These are phyloP conservation scores for Rousettus leschenaultii DNA, from an alignment of 2,113 vertebrate genomes.

Conservation along the genomic window DNA sequence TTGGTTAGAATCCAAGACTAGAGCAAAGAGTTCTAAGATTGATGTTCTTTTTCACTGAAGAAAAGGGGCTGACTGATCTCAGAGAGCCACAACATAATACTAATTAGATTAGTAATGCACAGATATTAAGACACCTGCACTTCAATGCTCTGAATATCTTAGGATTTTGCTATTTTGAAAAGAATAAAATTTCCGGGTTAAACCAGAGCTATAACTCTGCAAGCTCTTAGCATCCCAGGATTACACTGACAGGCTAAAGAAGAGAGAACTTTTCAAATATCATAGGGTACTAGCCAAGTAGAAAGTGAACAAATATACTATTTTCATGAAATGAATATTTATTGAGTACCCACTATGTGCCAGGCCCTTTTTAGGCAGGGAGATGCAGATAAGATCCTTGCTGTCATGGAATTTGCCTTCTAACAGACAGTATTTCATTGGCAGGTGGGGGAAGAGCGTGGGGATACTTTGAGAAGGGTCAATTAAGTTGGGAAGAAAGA, in stretches of 20 bases:
- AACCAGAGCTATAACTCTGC: background rate
- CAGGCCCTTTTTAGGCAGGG: background rate
- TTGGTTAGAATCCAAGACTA: background rate
- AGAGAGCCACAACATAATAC: background rate
- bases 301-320: background rate
- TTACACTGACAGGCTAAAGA: background rate
- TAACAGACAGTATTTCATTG: background rate
- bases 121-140: background rate
- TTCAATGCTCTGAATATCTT: background rate
- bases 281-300: background rate
- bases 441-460: background rate
- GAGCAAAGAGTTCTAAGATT: background rate
- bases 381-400: background rate
- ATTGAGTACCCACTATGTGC: background rate
- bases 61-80: background rate
- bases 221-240: background rate
- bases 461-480: background rate
- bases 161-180: slow-evolving; percentile 23
- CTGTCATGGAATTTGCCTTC: background rate
- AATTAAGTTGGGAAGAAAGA: background rate
- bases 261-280: background rate
- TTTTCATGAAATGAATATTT: background rate
- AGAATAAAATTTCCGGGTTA: background rate
- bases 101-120: background rate
- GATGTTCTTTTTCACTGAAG: background rate